Base-by-base conservation (phyloP, 2,888 invertebrate genomes). In the Hedychridium roseum region DNA sequence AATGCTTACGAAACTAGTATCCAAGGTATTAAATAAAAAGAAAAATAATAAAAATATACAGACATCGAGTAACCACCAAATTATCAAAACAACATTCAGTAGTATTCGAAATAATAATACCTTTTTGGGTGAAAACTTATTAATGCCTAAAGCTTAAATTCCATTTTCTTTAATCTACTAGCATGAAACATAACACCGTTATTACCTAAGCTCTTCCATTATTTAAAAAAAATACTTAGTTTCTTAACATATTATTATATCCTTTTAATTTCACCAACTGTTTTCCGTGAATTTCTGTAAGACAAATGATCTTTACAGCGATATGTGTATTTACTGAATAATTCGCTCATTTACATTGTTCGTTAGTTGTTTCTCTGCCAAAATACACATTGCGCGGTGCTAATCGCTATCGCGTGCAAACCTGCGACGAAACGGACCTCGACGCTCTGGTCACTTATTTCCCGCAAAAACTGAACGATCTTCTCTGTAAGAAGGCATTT, bases 301-400 rank as follows among this genome's bases (percentile, higher is more conserved):
- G 2, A 27, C 14, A 16, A 11, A 16, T 37, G 15, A 27, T 18
- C 27, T 12, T 28, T 27, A 26, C 3, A n/a, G 15, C 20, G 3
- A 20, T 39, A 17, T 28, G 7, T 16, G 3, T 17, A 11, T 7
- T 3, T 2, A 11, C 1, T 2, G 4, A 1, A 2, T 31, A 7
- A 32, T 31, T 32, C 7, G 9, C 15, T 3, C 30, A 6, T 14
- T 12, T 6, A 14, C 14, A 14, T 9, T 23, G 9, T 30, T 40
- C 2, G 17, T 2, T 30, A 71, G 68, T 71, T 26, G 66, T 70
- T n/a, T 67, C 70, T 1, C 34, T 71, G 39, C 72, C 72, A 27
- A 62, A 59, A 21, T 71, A 73, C 41, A 57, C 63, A 16, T 38
- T 73, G 28, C 65, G 68, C 26, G 73, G 70, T 20, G 64, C 64